Percentiles rank a stretch among this genome's conserved stretches.
These are phyloP conservation scores for Leptobrachium ailaonicum DNA, from an alignment of 2,113 vertebrate genomes.

Conservation along the genomic window DNA sequence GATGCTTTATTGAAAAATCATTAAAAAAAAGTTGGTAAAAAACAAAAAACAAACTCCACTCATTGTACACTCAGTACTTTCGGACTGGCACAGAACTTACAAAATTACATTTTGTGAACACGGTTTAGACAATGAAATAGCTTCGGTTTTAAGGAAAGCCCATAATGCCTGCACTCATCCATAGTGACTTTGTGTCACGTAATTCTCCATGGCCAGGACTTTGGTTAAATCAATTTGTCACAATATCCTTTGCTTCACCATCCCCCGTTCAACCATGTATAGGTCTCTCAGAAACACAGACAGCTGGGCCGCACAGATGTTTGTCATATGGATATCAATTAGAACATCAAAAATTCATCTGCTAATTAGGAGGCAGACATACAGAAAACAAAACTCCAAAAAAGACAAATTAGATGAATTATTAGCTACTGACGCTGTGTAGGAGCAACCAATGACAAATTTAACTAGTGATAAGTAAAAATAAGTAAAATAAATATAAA, in stretches of 20 bases:
- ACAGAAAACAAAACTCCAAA: constrained; percentile 48
- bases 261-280: constrained; percentile 23
- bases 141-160: constrained; percentile 48
- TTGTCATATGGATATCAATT: constrained; percentile 62
- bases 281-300: constrained; percentile 53
- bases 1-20: too few relatives aligned
- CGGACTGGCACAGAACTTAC: not conserved
- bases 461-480: not conserved
- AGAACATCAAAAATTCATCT: constrained; percentile 63
- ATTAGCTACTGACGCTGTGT: constrained; percentile 50
- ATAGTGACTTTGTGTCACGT: constrained; percentile 49
- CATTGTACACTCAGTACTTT: too few relatives aligned
- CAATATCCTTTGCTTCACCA: constrained; percentile 31
- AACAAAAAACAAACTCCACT: too few relatives aligned
- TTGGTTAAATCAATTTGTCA: constrained; percentile 67
- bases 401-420: constrained; percentile 52
- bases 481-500: not conserved
- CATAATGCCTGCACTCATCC: constrained; percentile 53
- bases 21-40: too few relatives aligned
- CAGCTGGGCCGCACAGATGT: constrained; percentile 66
- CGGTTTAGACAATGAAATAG: constrained; percentile 51
- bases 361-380: constrained; percentile 63
- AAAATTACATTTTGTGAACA: constrained; percentile 34
- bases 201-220: constrained; percentile 58
- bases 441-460: constrained; percentile 41